Evolutionary conservation across 2,113 vertebrate genomes (phyloP).

Genomic region (Myotis davidii): DNA sequence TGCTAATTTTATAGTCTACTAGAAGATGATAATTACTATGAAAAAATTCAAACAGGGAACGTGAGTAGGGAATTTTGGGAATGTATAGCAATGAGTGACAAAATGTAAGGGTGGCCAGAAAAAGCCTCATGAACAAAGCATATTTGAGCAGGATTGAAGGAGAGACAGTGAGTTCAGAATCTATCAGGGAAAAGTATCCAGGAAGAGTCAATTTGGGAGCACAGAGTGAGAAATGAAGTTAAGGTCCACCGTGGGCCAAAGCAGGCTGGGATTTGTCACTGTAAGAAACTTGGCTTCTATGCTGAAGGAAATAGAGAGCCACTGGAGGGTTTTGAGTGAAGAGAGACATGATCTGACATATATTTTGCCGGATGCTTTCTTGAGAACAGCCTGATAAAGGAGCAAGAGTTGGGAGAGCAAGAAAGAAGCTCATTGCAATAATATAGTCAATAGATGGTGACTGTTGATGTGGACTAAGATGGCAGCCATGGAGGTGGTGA

Average conservation of each 20-base stretch:
- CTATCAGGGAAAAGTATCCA: neutral
- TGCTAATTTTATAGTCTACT: neutral
- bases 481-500: neutral
- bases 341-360: neutral
- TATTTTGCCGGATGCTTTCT: neutral
- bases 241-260: neutral
- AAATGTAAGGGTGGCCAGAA: neutral
- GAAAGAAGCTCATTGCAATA: neutral
- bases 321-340: neutral
- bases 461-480: neutral
- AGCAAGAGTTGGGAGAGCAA: neutral
- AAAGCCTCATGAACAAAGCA: neutral
- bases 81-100: neutral
- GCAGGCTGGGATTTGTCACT: neutral
- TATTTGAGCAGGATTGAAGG: neutral
- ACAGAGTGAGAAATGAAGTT: neutral
- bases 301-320: neutral
- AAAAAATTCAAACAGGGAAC: neutral
- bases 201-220: neutral
- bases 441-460: neutral
- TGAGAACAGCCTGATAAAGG: neutral
- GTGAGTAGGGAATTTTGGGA: neutral
- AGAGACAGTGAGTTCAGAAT: neutral
- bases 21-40: neutral
- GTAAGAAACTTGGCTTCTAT: neutral